Evolutionary conservation across 2,113 vertebrate genomes (phyloP).

Genomic region (Sialia sialis): DNA sequence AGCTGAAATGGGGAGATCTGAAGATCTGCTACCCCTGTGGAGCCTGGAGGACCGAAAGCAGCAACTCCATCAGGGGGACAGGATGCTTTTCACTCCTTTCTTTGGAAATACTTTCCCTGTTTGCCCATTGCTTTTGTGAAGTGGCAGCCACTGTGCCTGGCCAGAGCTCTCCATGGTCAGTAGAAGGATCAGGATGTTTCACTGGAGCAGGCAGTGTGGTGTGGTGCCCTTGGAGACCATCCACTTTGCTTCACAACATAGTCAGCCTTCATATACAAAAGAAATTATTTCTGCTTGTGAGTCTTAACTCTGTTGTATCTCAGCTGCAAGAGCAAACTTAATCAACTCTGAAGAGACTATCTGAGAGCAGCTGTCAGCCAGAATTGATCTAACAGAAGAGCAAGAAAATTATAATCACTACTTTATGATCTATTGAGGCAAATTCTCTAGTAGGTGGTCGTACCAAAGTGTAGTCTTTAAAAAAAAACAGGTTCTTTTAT

Average conservation of each 20-base stretch:
- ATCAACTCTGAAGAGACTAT: not conserved
- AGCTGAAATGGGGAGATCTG: not conserved
- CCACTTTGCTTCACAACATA: not conserved
- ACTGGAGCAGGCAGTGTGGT: not conserved
- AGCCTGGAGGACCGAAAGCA: not conserved
- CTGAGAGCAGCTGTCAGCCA: not conserved
- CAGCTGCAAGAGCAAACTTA: not conserved
- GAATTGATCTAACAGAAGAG: not conserved
- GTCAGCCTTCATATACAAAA: not conserved
- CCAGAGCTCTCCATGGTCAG: not conserved
- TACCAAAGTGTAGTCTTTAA: not conserved
- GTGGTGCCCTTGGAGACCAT: not conserved
- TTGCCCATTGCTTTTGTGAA: not conserved
- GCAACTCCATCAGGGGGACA: not conserved
- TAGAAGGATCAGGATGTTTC: not conserved
- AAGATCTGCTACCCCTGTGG: not conserved
- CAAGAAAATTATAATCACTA: not conserved
- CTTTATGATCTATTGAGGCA: not conserved
- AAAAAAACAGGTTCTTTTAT: not conserved
- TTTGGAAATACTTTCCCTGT: not conserved
- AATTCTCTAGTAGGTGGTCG: not conserved
- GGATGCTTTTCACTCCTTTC: not conserved
- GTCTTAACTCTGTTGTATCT: not conserved
- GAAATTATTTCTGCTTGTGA: not conserved
- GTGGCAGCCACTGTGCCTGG: not conserved